Conservation (phyloP, 2,797 vertebrate species). For the Uromys caudimaculatus region DNA sequence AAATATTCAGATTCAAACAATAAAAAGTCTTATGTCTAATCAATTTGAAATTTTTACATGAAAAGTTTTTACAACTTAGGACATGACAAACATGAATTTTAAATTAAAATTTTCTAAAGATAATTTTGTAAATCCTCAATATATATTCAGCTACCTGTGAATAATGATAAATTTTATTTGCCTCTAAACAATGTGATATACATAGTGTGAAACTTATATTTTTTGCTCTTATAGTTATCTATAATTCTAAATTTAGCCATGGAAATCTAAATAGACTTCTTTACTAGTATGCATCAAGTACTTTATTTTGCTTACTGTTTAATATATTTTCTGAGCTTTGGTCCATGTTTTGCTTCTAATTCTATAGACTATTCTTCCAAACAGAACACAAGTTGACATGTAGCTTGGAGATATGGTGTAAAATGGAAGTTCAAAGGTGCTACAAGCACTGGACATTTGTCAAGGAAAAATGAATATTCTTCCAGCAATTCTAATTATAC, state of each 20-base stretch:
- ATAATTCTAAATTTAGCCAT: slow-evolving; percentile 22
- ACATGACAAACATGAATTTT: neutral
- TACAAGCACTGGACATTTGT: neutral
- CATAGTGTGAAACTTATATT: neutral
- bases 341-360: neutral
- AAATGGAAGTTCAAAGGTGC: neutral
- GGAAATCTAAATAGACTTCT: neutral
- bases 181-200: neutral
- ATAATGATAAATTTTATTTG: neutral
- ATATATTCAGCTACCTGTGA: neutral
- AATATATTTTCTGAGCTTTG: neutral
- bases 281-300: neutral
- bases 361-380: neutral
- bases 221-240: neutral
- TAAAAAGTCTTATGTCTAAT: neutral
- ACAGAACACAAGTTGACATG: neutral
- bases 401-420: neutral
- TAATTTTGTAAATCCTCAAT: slow-evolving; percentile 15
- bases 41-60: neutral
- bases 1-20: neutral
- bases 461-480: neutral
- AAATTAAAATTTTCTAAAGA: neutral
- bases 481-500: neutral
- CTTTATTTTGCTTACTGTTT: neutral
- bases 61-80: neutral